Base-by-base conservation (phyloP, 2,888 invertebrate species). In the Xanthorhoe designata region DNA sequence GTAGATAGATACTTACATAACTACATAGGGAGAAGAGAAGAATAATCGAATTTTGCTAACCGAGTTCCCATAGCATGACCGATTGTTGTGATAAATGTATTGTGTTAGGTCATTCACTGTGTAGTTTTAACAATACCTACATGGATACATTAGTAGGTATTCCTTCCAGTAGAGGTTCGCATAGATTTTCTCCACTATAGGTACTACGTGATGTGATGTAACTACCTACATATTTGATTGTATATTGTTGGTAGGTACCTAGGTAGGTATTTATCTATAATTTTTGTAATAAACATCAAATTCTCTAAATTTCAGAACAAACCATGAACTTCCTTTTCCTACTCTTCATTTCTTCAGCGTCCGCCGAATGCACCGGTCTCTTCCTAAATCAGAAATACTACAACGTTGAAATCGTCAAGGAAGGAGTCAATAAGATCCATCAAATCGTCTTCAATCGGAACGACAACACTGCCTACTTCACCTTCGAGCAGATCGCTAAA, bases 401-500 rank as follows among this genome's bases (percentile, higher is more conserved):
- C 71, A 82, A 87, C 56, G 72, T 89, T 0, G 76, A 88, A 10
- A 83, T 89, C 1, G 58, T 92, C 2, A 91, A 90, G 58, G 91
- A 91, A 69, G 92, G 92, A 0, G 65, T 92, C 0, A 89, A 84
- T 64, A 80, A 80, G 29, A 71, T 91, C 8, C 86, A 88, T 6
- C 83, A 88, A 68, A 62, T 92, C 5, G 82, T 77, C 0, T 72
- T 85, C 1, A 90, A 89, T 17, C 76, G 80, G 1, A 85, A 88
- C 35, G 90, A 92, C 8, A 87, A 91, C 45, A 86, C 82, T 0
- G 32, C 89, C 0, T 92, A 91, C 54, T 92, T 92, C 61, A 89
- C 88, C 0, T 91, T 85, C 54, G 89, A 90, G 42, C 86, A 88
- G 62, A 70, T 88, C n/a, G 76, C 82, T 0, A 71, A 61, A 29